Evolutionary conservation across 2,113 vertebrate genomes (phyloP).

Genomic region (Dasypus novemcinctus): DNA sequence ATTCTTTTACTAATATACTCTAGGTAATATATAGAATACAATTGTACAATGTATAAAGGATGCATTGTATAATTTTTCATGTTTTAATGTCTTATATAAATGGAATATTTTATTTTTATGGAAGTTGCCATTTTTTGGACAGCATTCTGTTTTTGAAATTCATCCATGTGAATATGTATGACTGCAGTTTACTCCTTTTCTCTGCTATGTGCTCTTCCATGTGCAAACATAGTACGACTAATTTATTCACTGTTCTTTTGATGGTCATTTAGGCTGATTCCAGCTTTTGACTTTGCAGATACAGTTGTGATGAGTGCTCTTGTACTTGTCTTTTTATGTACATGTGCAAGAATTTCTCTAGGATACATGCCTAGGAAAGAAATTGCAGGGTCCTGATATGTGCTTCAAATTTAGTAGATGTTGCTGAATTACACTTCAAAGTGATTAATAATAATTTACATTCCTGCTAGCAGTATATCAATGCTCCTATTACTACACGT

Average conservation of each 20-base stretch:
- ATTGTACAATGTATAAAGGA: background rate
- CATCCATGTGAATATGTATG: background rate
- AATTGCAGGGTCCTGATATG: background rate
- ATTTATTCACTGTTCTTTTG: background rate
- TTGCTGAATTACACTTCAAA: background rate
- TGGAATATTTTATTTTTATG: background rate
- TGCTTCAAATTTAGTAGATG: background rate
- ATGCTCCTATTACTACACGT: background rate
- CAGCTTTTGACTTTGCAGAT: background rate
- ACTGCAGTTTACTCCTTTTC: background rate
- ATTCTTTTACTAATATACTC: background rate
- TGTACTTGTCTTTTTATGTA: background rate
- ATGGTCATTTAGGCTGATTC: background rate
- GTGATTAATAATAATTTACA: background rate
- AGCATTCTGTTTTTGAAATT: slow-evolving; percentile 8
- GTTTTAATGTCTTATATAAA: slow-evolving; percentile 24
- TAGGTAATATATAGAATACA: background rate
- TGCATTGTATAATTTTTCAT: background rate
- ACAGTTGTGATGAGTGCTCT: background rate
- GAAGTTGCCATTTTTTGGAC: background rate
- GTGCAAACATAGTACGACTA: background rate
- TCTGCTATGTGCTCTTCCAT: background rate
- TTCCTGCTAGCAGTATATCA: background rate
- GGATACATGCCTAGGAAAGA: background rate
- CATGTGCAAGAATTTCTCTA: background rate